Conservation (phyloP, 2,113 vertebrate species). For the Acanthochromis polyacanthus region DNA sequence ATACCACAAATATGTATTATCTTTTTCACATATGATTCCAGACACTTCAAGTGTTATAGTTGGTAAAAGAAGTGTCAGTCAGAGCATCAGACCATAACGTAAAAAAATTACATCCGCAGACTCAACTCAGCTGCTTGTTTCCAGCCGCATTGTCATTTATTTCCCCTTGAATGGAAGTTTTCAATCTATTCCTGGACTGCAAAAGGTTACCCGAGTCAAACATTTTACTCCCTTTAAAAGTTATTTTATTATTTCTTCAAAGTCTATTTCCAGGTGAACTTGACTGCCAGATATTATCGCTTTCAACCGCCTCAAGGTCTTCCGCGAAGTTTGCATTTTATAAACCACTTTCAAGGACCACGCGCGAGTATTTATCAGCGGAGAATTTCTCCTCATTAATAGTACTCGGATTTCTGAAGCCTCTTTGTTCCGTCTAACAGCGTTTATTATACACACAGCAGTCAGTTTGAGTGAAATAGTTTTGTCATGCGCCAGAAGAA, state of each 20-base stretch:
- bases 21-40: constrained; percentile 36
- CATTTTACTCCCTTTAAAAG: neutral
- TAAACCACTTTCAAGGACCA: constrained; percentile 19
- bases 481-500: constrained; percentile 26
- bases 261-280: constrained; percentile 10
- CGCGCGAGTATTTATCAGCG: neutral
- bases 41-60: neutral
- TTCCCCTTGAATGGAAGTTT: no score
- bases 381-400: constrained; percentile 3
- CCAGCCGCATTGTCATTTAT: no score
- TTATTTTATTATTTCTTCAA: neutral
- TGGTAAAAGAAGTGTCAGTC: constrained; percentile 1
- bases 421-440: neutral
- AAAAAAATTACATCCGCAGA: no score
- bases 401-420: constrained; percentile 27
- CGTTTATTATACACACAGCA: constrained; percentile 18
- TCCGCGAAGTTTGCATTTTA: neutral
- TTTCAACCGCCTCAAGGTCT: constrained; percentile 8
- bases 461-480: no score
- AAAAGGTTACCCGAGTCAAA: constrained; percentile 9
- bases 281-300: constrained; percentile 2
- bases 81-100: no score
- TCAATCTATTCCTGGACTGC: no score
- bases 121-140: no score
- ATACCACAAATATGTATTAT: constrained; percentile 53